Evolutionary conservation across 2,888 invertebrate species (phyloP), one percentile per base, ranked within the genome.

Genomic region (Elysia crispata): DNA sequence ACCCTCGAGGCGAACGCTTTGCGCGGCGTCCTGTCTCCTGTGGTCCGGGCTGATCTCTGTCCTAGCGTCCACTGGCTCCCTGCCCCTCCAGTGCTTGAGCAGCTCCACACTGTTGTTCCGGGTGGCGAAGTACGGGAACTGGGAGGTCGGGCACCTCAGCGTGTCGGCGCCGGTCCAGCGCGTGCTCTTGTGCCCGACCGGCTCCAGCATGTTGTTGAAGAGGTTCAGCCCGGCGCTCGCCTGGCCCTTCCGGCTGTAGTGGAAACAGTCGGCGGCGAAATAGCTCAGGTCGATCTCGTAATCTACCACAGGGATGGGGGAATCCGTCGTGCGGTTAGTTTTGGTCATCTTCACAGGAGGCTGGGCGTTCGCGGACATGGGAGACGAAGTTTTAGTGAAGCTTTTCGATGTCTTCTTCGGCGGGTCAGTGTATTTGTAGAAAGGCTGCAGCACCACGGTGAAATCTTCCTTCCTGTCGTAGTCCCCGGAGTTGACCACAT

Each of bases 91-190:
- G n/a, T 60, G n/a, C 60, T 15, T 25, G 60, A 60, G 25, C 60
- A 60, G 60, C 60, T 25, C 25, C 15, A 6, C 25, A 15, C 60
- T 60, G 25, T 60, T 60, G n/a, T 60, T 60, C 60, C n/a, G 3
- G n/a, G 60, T 60, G 60, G 60, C 60, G n/a, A 60, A 60, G 60
- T 60, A 60, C n/a, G 60, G 60, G 25, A 23, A 25, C n/a, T 25
- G n/a, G 91, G 97, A 96, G 84, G 98, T 99, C 91, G 99, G 99
- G 20, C 95, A 97, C 86, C 99, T 99, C 93, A 99, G 98, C 49
- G 98, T 99, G 92, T 97, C 97, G 0, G 99, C 99, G 33, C 98
- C 99, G 92, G 99, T 99, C 93, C 99, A 99, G 93, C 99, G 98
- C 93, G 99, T 99, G 85, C 99, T 99, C 90, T 96, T 98, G 77